Conservation (phyloP, 53 echinoderm and acorn worm species). For the Holothuria scabra region DNA sequence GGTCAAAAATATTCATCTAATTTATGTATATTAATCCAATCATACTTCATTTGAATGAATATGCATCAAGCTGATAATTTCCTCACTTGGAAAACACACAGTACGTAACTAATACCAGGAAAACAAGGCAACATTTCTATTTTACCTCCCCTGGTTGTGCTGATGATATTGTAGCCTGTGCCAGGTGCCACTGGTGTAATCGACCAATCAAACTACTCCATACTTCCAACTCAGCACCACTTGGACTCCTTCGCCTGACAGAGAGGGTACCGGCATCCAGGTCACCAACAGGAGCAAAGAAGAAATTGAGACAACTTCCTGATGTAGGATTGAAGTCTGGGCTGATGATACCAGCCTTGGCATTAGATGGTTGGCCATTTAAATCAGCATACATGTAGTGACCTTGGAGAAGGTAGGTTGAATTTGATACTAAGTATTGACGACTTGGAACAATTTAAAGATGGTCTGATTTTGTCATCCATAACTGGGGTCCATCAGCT, state of each 20-base stretch:
- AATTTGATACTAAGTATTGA: too few species aligned
- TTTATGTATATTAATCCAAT: too few species aligned
- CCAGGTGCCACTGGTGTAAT: slow-evolving; percentile 20
- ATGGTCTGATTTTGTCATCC: too few species aligned
- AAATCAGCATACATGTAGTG: slow-evolving; percentile 25
- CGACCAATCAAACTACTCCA: slow-evolving; percentile 18
- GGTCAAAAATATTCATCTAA: too few species aligned
- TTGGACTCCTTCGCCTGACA: not conserved
- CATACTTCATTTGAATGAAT: too few species aligned
- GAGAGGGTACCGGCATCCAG: slow-evolving; percentile 4
- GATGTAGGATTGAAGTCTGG: not conserved
- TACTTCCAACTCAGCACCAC: slow-evolving; percentile 1
- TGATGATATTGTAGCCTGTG: not conserved
- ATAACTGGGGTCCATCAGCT: too few species aligned
- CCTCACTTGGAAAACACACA: too few species aligned
- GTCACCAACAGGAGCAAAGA: slow-evolving; percentile 11
- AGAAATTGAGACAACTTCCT: slow-evolving; percentile 19
- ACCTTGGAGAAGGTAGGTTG: not conserved
- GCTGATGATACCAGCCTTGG: not conserved
- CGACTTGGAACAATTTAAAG: too few species aligned
- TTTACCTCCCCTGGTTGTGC: slow-evolving; percentile 11
- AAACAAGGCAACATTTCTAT: not conserved
- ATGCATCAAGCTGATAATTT: too few species aligned
- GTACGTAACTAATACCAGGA: too few species aligned
- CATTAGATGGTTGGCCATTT: not conserved